Conservation (phyloP, 1,140 invertebrate genomes). For the Drosophila mayri region DNA sequence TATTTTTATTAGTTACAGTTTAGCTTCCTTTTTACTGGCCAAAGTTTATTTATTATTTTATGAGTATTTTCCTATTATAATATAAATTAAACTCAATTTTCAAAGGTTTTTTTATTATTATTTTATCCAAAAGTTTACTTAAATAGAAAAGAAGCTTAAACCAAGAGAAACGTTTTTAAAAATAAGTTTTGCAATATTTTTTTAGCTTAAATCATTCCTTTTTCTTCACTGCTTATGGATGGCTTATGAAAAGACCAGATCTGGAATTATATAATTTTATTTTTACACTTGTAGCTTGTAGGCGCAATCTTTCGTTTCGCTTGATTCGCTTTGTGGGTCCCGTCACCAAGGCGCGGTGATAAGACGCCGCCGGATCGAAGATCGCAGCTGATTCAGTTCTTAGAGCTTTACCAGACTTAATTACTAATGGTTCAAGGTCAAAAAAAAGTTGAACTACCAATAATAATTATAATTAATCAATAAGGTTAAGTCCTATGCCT, state of each 20-base stretch:
- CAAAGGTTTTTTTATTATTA: too few species aligned
- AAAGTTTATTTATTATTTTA: too few species aligned
- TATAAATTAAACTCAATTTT: too few species aligned
- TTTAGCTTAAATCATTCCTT: not conserved
- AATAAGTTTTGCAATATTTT: not conserved
- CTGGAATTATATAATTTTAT: not conserved
- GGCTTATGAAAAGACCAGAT: not conserved
- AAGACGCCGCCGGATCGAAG: conserved; percentile 25
- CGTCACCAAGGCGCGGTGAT: conserved; percentile 53
- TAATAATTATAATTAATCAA: not conserved
- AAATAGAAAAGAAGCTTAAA: too few species aligned
- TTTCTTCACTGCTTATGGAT: conserved; percentile 8
- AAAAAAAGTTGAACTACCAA: not conserved
- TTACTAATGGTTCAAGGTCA: conserved; percentile 51
- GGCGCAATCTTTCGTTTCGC: conserved; percentile 35
- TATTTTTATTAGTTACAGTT: too few species aligned
- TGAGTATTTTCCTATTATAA: too few species aligned
- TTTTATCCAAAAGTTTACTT: too few species aligned
- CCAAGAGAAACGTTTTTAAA: too few species aligned
- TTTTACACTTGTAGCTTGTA: conserved; percentile 12
- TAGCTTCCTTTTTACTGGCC: too few species aligned
- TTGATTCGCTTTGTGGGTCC: conserved; percentile 26
- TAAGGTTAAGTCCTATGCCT: not conserved
- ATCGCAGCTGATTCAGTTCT: conserved; percentile 38
- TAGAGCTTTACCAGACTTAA: conserved; percentile 12